Conservation (phyloP, 2,888 invertebrate genomes). For the Melinaea marsaeus region DNA sequence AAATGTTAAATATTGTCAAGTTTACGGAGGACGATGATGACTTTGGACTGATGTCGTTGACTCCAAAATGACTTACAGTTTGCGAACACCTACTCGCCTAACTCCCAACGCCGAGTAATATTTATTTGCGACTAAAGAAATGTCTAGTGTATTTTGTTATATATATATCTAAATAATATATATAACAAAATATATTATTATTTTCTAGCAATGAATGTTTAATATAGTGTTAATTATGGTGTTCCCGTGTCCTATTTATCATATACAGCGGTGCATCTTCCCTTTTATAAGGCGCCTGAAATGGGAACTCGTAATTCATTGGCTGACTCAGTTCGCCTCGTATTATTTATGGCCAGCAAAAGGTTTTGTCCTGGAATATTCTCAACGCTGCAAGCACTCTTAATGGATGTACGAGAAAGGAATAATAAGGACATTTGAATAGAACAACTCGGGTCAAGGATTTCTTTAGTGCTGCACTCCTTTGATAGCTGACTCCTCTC, state of each 20-base stretch:
- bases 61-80: constrained; percentile 55
- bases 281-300: constrained; percentile 53
- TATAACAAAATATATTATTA: too few species aligned
- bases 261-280: constrained; percentile 44
- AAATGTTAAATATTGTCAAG: constrained; percentile 15
- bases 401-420: constrained; percentile 49
- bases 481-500: constrained; percentile 25
- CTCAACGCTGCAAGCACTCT: constrained; percentile 51
- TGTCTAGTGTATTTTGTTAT: not conserved
- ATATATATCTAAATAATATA: not conserved
- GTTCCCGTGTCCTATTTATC: not conserved
- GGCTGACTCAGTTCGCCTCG: constrained; percentile 59
- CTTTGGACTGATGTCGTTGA: constrained; percentile 62
- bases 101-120: constrained; percentile 50
- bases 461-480: constrained; percentile 33
- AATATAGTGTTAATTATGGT: not conserved
- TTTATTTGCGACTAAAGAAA: not conserved
- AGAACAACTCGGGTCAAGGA: constrained; percentile 60
- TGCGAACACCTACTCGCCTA: constrained; percentile 42
- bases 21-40: constrained; percentile 49
- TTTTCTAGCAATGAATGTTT: not conserved
- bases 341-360: constrained; percentile 68
- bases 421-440: constrained; percentile 65
- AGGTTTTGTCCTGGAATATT: constrained; percentile 62
- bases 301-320: constrained; percentile 69